Evolutionary conservation across 2,797 vertebrate species (phyloP), one percentile per base, ranked within the genome.

Genomic region (Phataginus tetradactyla): DNA sequence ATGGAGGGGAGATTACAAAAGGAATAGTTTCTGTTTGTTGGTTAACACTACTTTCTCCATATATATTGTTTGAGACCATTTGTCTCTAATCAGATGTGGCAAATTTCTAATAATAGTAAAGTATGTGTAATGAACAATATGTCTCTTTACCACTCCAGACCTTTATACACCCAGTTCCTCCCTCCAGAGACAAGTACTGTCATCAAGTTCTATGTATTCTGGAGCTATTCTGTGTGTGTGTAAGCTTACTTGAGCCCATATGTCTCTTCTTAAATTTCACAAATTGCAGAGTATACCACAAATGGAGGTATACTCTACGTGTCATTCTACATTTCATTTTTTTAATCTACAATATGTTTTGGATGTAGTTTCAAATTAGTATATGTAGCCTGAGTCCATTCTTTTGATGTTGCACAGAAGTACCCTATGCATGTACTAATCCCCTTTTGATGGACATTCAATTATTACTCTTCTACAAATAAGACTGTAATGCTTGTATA

Each of bases 401-500:
- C 32, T 92, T 92, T 85, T 68, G 53, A 42, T n/a, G 66, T 7
- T 77, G 12, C 1, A 1, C 59, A 39, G 63, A 89, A 34, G 39
- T n/a, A 32, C 7, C 71, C 10, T 75, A 0, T 77, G 39, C 27
- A 27, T 32, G 10, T 45, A 42, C n/a, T 29, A 63, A 17, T 71
- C 20, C 7, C 17, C 78, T 91, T 80, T 61, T 20, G 59, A 10
- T 83, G 77, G 29, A 17, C 32, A 15, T 10, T 68, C 81, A n/a
- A 57, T 96, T 84, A 86, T 81, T 83, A 57, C 49, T 69, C 83
- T 91, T 75, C 79, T 75, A 20, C 6, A 85, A 74, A 72, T 27
- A 88, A 17, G 81, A 61, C 49, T 75, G 12, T 37, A 11, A 15
- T 53, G 61, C 42, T 86, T 85, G 27, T 6, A 5, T 63, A 45